phyloP scores from a whole-genome alignment of 2,113 vertebrate genomes.

The Ranitomeya variabilis region DNA sequence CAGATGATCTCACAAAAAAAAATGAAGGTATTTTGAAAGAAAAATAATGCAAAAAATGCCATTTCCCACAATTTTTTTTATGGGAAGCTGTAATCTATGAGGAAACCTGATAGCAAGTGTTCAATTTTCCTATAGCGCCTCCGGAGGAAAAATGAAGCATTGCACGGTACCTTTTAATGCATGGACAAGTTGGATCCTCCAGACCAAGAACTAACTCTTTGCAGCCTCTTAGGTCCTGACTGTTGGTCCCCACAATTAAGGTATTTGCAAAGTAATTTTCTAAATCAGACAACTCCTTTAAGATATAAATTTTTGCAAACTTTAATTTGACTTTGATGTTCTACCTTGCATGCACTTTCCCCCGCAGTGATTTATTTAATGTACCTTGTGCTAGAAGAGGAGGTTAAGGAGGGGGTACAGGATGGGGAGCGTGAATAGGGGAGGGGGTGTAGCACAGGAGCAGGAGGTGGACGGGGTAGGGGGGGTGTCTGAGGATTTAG shows the following conservation, averaged over 20 bases:
- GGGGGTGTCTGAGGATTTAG: constrained; percentile 30
- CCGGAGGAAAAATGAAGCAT: too few species aligned
- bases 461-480: not conserved
- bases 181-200: not conserved
- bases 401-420: not conserved
- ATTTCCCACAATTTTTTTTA: too few species aligned
- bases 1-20: too few species aligned
- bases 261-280: too few species aligned
- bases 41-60: too few species aligned
- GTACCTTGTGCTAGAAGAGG: not conserved
- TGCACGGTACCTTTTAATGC: not conserved
- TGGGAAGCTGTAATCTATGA: too few species aligned
- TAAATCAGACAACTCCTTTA: too few species aligned
- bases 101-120: too few species aligned
- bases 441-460: not conserved
- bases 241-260: too few species aligned
- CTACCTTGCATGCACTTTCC: not conserved
- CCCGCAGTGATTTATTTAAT: not conserved
- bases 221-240: not conserved
- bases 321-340: not conserved
- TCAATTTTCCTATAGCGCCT: too few species aligned
- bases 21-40: too few species aligned
- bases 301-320: not conserved
- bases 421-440: not conserved
- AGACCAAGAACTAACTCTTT: not conserved